Conservation (phyloP, 2,113 vertebrate species). For the Trematocara stigmaticum region DNA sequence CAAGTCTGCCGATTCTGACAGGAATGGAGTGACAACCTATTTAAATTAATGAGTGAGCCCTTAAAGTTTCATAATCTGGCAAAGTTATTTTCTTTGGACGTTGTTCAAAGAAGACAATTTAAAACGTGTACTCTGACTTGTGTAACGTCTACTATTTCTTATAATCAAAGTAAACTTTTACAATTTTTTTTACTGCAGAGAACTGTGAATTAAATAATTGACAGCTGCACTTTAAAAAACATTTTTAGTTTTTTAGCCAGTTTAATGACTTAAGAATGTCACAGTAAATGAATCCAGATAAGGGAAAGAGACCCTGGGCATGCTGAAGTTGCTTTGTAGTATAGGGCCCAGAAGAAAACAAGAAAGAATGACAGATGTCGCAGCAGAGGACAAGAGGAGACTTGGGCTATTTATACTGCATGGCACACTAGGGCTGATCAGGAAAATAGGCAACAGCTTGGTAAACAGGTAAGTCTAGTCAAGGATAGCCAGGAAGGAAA, state of each 20-base stretch:
- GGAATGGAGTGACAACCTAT: not conserved
- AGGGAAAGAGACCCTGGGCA: not conserved
- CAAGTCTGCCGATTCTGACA: not conserved
- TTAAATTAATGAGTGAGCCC: not conserved
- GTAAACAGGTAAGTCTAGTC: not conserved
- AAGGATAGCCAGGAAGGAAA: not conserved
- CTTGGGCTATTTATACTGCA: not conserved
- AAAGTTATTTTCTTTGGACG: not conserved
- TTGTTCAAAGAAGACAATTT: not conserved
- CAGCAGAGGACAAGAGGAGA: not conserved
- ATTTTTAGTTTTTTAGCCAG: not conserved
- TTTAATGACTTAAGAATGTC: not conserved
- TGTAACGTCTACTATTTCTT: not conserved
- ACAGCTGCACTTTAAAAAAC: not conserved
- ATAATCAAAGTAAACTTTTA: not conserved
- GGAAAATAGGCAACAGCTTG: not conserved
- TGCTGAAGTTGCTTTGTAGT: not conserved
- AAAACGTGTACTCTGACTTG: not conserved
- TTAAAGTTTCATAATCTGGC: not conserved
- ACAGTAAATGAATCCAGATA: not conserved
- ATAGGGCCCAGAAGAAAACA: not conserved
- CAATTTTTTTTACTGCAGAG: not conserved
- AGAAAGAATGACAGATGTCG: not conserved
- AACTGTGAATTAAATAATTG: not conserved
- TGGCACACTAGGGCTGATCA: not conserved